These are phyloP conservation scores for Cryptotis parvus DNA, from an alignment of 2,113 vertebrate genomes.

Conservation along the genomic window DNA sequence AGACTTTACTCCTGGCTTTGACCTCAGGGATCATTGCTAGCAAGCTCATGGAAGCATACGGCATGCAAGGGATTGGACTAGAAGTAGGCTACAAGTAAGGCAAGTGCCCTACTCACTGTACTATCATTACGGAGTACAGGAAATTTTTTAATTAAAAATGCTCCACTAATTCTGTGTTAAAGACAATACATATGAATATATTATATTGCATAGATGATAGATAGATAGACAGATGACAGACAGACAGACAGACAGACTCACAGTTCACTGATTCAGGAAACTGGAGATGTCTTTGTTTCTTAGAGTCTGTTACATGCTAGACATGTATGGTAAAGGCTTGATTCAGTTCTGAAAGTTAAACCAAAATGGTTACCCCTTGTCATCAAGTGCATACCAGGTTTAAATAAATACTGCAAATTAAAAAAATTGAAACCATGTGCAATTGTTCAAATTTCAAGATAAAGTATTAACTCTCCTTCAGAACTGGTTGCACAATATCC, in stretches of 20 bases:
- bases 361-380: background rate
- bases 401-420: background rate
- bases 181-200: conserved; percentile 51
- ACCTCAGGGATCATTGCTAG: too few species aligned
- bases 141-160: background rate
- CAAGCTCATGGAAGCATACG: too few species aligned
- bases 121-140: background rate
- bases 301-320: conserved; percentile 37
- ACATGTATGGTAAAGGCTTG: background rate
- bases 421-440: background rate
- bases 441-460: background rate
- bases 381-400: background rate
- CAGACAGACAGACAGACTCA: too few species aligned
- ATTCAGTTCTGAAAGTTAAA: conserved; percentile 14
- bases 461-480: background rate
- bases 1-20: too few species aligned
- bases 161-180: background rate
- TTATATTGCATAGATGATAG: too few species aligned
- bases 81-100: too few species aligned
- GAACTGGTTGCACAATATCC: too few species aligned
- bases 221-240: too few species aligned
- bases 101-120: background rate
- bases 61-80: too few species aligned
- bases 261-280: conserved; percentile 19
- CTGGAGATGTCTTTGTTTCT: background rate